phyloP scores from a whole-genome alignment of 2,888 invertebrate species.

The Epiblema foenella region DNA sequence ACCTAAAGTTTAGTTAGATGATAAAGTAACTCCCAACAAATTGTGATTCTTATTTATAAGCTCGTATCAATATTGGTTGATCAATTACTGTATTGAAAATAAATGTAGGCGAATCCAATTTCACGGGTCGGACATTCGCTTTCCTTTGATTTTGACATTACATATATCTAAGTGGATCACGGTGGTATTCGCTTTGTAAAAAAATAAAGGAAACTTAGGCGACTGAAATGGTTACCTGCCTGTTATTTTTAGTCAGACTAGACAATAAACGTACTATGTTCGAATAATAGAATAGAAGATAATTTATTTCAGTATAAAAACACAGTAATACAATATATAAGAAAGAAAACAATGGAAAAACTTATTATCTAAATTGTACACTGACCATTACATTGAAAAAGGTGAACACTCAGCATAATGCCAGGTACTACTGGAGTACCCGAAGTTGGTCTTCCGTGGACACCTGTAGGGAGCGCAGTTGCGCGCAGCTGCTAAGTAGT shows the following conservation, averaged over 20 bases:
- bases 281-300: too few relatives aligned
- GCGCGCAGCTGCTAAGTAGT: too few relatives aligned
- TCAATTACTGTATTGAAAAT: conserved; percentile 36
- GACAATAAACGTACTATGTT: not conserved
- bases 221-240: conserved; percentile 3
- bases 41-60: not conserved
- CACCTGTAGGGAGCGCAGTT: too few relatives aligned
- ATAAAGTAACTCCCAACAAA: not conserved
- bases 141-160: conserved; percentile 35
- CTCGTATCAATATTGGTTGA: conserved; percentile 14
- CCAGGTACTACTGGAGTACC: too few relatives aligned
- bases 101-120: conserved; percentile 51
- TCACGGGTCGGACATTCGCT: conserved; percentile 46
- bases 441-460: too few relatives aligned
- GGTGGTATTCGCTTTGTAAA: not conserved
- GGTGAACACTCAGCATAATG: too few relatives aligned
- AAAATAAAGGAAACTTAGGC: conserved; percentile 16
- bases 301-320: too few relatives aligned
- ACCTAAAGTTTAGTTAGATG: not conserved
- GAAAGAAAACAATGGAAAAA: too few relatives aligned
- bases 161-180: conserved; percentile 2
- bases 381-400: too few relatives aligned
- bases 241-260: conserved; percentile 2
- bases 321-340: too few relatives aligned
- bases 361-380: too few relatives aligned